Conservation (phyloP, 2,888 invertebrate species). For the Automeris io region DNA sequence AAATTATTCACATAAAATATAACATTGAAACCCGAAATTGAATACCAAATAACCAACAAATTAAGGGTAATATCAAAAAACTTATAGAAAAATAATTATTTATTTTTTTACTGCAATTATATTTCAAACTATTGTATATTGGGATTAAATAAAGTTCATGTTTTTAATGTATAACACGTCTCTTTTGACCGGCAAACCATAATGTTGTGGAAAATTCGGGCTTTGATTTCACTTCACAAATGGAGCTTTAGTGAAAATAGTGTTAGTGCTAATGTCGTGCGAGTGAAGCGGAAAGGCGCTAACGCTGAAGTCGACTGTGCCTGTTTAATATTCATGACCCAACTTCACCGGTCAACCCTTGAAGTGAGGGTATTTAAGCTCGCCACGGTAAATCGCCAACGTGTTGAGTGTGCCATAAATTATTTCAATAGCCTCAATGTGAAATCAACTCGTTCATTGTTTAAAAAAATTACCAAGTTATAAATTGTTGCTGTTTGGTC, state of each 20-base stretch:
- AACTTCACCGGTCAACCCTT: slow-evolving; percentile 33
- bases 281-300: slow-evolving; percentile 36
- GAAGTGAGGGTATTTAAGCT: slow-evolving; percentile 25
- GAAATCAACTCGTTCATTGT: slow-evolving; percentile 1
- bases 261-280: slow-evolving; percentile 42
- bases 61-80: too few relatives aligned
- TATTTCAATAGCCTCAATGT: not conserved
- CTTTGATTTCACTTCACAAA: slow-evolving; percentile 48
- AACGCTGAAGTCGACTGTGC: slow-evolving; percentile 31
- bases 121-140: too few relatives aligned
- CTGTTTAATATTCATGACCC: slow-evolving; percentile 66
- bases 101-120: too few relatives aligned
- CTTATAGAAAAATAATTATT: too few relatives aligned
- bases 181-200: too few relatives aligned
- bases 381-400: slow-evolving; percentile 3
- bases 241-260: slow-evolving; percentile 46
- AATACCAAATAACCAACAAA: too few relatives aligned
- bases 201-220: slow-evolving; percentile 10
- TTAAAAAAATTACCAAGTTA: too few relatives aligned
- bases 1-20: too few relatives aligned
- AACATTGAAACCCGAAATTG: too few relatives aligned
- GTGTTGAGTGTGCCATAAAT: slow-evolving; percentile 4
- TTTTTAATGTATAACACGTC: too few relatives aligned
- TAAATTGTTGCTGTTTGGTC: too few relatives aligned
- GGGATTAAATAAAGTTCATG: too few relatives aligned